Conservation (phyloP, 2,113 vertebrate species). For the Crotophaga sulcirostris region DNA sequence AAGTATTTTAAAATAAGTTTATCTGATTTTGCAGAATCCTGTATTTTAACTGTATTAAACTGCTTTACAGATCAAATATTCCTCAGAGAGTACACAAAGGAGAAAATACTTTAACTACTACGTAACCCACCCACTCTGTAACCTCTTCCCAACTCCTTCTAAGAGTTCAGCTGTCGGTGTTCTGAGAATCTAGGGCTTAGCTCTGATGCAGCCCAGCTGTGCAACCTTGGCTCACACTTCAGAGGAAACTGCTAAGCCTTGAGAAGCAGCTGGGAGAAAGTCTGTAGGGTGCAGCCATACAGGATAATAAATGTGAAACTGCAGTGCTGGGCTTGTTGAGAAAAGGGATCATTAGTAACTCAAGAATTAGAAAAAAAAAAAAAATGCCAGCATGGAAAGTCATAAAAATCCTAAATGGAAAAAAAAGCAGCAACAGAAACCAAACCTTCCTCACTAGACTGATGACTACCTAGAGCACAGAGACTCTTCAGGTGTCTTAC, state of each 20-base stretch:
- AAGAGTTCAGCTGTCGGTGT: background rate
- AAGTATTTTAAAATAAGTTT: background rate
- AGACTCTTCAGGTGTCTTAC: background rate
- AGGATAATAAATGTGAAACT: background rate
- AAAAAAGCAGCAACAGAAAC: background rate
- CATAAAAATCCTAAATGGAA: background rate
- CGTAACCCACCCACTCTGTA: conserved; percentile 27
- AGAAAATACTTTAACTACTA: conserved; percentile 27
- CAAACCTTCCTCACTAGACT: background rate
- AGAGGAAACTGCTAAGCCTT: conserved; percentile 1
- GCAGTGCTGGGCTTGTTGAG: background rate
- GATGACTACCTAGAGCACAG: background rate
- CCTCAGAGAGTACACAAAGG: background rate
- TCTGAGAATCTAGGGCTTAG: background rate
- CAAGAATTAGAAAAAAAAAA: background rate
- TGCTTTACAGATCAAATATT: background rate
- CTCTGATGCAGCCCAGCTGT: conserved; percentile 53
- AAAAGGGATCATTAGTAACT: background rate
- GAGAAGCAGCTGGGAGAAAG: background rate
- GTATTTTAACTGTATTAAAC: background rate
- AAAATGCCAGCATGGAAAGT: background rate
- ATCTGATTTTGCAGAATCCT: background rate
- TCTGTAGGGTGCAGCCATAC: background rate
- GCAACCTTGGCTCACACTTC: conserved; percentile 38
- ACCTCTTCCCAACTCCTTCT: conserved; percentile 3